Percentiles rank a stretch among this genome's conserved stretches.
phyloP scores from a whole-genome alignment of 2,797 vertebrate species.

The Acomys russatus region DNA sequence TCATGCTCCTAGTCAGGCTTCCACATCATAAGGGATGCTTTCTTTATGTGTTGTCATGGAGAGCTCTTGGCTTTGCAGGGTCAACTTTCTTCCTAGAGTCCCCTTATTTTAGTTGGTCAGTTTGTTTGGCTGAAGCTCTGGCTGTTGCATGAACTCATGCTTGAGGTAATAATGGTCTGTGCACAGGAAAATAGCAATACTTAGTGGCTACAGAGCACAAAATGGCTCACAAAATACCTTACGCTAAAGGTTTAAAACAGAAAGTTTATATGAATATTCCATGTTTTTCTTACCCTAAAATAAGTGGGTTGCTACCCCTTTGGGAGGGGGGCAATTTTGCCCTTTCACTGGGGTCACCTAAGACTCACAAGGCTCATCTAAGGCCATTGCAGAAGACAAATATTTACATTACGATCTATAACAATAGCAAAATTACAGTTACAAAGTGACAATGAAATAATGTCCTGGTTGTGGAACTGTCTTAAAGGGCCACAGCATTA shows the following conservation, averaged over 20 bases:
- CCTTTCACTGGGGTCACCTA: background rate
- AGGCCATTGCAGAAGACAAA: background rate
- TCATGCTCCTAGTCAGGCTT: background rate
- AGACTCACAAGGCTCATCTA: background rate
- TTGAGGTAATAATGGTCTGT: background rate
- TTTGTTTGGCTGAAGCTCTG: background rate
- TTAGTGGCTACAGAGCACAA: background rate
- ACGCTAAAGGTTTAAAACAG: background rate
- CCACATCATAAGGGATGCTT: background rate
- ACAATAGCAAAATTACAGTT: background rate
- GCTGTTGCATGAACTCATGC: background rate
- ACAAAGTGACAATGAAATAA: background rate
- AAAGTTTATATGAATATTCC: conserved; percentile 34
- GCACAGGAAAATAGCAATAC: background rate
- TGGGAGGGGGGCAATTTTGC: background rate
- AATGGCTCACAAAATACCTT: background rate
- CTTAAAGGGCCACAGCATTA: background rate
- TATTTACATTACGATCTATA: background rate
- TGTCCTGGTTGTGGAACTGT: background rate
- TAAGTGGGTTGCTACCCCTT: background rate
- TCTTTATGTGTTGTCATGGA: background rate
- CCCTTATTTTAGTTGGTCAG: background rate
- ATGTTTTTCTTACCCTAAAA: conserved; percentile 25
- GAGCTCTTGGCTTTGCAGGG: background rate
- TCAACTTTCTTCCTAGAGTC: background rate